Evolutionary conservation across 2,797 vertebrate genomes (phyloP).

Genomic region (Nasua narica): DNA sequence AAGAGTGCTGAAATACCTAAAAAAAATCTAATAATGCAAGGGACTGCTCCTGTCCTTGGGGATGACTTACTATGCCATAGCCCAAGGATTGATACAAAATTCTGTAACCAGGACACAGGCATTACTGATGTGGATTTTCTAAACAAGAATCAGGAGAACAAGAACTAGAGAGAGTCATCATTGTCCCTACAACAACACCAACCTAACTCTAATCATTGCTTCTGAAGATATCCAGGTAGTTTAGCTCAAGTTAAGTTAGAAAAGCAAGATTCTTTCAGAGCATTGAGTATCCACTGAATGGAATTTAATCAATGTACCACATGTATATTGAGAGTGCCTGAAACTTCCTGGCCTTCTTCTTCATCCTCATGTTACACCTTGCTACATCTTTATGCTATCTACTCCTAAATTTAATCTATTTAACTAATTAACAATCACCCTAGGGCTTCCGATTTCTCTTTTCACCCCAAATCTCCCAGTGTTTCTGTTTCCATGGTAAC

Average conservation of each 20-base stretch:
- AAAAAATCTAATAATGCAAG: not conserved
- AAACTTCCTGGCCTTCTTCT: slow-evolving; percentile 11
- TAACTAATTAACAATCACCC: slow-evolving; percentile 42
- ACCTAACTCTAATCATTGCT: not conserved
- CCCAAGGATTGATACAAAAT: not conserved
- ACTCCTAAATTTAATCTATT: not conserved
- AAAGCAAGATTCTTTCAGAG: slow-evolving; percentile 28
- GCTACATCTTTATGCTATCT: not conserved
- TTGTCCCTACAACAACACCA: not conserved
- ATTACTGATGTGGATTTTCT: slow-evolving; percentile 1
- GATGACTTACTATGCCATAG: not conserved
- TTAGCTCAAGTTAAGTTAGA: slow-evolving; percentile 38
- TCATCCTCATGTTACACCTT: not conserved
- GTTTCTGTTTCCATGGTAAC: slow-evolving; percentile 31
- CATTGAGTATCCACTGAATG: slow-evolving; percentile 6
- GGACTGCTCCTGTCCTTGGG: not conserved
- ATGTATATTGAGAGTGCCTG: slow-evolving; percentile 32
- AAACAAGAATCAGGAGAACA: not conserved
- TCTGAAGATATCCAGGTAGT: slow-evolving; percentile 10
- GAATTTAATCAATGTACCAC: slow-evolving; percentile 38
- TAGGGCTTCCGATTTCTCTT: slow-evolving; percentile 31
- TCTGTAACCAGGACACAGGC: slow-evolving; percentile 20
- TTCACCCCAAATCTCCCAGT: not conserved
- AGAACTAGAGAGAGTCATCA: not conserved
- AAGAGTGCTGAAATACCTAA: not conserved